A percentile compares a stretch with the other conserved stretches of the same genome.
Evolutionary conservation across 2,888 invertebrate genomes (phyloP).

Genomic region (Laothoe populi): DNA sequence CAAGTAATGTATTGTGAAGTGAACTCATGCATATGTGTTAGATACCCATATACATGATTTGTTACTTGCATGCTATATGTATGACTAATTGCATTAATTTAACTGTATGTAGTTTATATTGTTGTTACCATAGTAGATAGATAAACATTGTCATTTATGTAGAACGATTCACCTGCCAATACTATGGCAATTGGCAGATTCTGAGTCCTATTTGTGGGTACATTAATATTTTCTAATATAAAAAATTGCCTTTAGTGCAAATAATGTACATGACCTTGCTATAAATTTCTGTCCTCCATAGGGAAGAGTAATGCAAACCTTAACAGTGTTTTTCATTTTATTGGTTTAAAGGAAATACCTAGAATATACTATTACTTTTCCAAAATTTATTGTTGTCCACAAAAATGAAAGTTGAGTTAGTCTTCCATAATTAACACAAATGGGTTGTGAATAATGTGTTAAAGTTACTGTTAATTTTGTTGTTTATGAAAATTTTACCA

Average conservation of each 20-base stretch:
- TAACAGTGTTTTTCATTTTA: too few relatives aligned
- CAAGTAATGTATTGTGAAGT: neutral
- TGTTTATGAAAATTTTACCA: too few relatives aligned
- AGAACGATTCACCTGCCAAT: neutral
- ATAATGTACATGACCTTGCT: neutral
- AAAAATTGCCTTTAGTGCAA: neutral
- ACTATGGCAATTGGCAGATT: too few relatives aligned
- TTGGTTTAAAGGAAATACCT: too few relatives aligned
- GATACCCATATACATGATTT: neutral
- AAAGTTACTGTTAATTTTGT: too few relatives aligned
- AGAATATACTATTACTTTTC: too few relatives aligned
- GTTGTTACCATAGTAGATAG: slow-evolving; percentile 18
- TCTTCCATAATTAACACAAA: too few relatives aligned
- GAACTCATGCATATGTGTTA: neutral
- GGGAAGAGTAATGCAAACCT: too few relatives aligned
- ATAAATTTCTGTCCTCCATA: neutral
- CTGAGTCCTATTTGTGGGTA: slow-evolving; percentile 11
- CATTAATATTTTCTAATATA: neutral
- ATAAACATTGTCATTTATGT: slow-evolving; percentile 16
- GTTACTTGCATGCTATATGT: slow-evolving; percentile 7
- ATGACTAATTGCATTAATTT: slow-evolving; percentile 13
- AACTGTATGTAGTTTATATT: slow-evolving; percentile 17
- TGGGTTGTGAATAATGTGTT: too few relatives aligned
- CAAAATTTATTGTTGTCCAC: too few relatives aligned
- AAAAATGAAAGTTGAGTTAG: too few relatives aligned